A percentile compares a stretch with the other conserved stretches of the same genome.
phyloP scores from a whole-genome alignment of 2,113 vertebrate species.

The Austrofundulus limnaeus region DNA sequence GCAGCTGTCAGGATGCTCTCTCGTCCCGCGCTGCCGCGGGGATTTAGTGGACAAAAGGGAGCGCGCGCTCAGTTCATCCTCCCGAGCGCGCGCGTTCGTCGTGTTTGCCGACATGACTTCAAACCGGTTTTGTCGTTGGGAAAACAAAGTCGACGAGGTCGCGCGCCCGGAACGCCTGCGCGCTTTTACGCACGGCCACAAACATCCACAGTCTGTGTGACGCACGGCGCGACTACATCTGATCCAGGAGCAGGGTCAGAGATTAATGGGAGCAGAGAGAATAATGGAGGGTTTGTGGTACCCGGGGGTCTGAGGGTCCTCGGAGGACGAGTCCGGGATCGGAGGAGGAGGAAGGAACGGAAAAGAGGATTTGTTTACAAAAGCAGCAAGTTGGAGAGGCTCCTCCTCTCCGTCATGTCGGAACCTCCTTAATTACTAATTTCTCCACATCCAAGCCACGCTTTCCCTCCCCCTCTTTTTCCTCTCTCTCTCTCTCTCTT shows the following conservation, averaged over 20 bases:
- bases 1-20: background rate
- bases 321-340: background rate
- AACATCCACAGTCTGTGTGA: conserved; percentile 12
- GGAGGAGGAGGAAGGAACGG: conserved; percentile 18
- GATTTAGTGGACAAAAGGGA: conserved; percentile 43
- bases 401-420: conserved; percentile 68
- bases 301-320: background rate
- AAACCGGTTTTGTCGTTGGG: conserved; percentile 50
- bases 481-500: conserved; percentile 39
- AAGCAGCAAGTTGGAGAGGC: conserved; percentile 54
- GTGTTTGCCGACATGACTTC: conserved; percentile 67
- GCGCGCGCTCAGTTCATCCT: background rate
- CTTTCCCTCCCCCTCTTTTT: conserved; percentile 35
- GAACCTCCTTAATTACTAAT: conserved; percentile 80
- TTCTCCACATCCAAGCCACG: conserved; percentile 56
- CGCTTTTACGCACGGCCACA: conserved; percentile 41
- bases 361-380: conserved; percentile 49
- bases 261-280: conserved; percentile 30
- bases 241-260: conserved; percentile 8
- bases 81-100: conserved; percentile 24
- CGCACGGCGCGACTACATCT: conserved; percentile 8
- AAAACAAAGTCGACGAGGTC: conserved; percentile 58
- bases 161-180: conserved; percentile 6
- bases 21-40: conserved; percentile 10
- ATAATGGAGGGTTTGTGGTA: conserved; percentile 7